phyloP scores from a whole-genome alignment of 2,888 invertebrate species.

The Polylopha cassiicola region DNA sequence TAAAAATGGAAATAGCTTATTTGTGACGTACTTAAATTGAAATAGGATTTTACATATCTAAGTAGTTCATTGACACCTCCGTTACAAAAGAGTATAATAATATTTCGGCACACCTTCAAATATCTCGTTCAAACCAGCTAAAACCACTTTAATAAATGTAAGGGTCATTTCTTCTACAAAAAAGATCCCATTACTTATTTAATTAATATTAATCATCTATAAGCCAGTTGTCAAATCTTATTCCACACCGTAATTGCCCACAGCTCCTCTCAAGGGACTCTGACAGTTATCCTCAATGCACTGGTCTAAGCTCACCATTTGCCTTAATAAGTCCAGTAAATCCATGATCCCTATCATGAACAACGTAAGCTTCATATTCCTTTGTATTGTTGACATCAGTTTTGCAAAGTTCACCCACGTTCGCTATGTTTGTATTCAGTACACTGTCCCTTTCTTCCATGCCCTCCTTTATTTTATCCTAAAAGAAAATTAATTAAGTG shows the following conservation, averaged over 20 bases:
- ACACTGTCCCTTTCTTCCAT: slow-evolving; percentile 46
- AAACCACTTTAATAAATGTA: too few species aligned
- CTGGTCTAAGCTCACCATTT: slow-evolving; percentile 30
- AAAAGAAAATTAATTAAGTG: slow-evolving; percentile 69
- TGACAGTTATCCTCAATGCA: slow-evolving; percentile 38
- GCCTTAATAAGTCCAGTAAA: slow-evolving; percentile 20
- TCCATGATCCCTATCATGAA: slow-evolving; percentile 22
- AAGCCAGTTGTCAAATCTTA: slow-evolving; percentile 21
- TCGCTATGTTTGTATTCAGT: slow-evolving; percentile 47
- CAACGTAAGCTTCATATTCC: slow-evolving; percentile 26
- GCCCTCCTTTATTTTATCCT: slow-evolving; percentile 51
- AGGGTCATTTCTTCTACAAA: too few species aligned
- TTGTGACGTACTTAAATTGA: too few species aligned
- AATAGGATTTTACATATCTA: too few species aligned
- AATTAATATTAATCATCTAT: slow-evolving; percentile 15
- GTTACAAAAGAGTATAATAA: too few species aligned
- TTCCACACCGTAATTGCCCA: slow-evolving; percentile 34
- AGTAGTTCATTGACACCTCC: too few species aligned
- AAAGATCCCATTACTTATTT: too few species aligned
- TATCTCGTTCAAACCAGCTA: too few species aligned
- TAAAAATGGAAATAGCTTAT: too few species aligned
- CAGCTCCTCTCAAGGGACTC: slow-evolving; percentile 31
- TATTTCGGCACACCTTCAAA: too few species aligned
- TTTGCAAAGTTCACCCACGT: slow-evolving; percentile 52
- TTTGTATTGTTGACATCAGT: slow-evolving; percentile 30